These are phyloP conservation scores for Caerostris extrusa DNA, from an alignment of 1,140 invertebrate species.

Conservation along the genomic window DNA sequence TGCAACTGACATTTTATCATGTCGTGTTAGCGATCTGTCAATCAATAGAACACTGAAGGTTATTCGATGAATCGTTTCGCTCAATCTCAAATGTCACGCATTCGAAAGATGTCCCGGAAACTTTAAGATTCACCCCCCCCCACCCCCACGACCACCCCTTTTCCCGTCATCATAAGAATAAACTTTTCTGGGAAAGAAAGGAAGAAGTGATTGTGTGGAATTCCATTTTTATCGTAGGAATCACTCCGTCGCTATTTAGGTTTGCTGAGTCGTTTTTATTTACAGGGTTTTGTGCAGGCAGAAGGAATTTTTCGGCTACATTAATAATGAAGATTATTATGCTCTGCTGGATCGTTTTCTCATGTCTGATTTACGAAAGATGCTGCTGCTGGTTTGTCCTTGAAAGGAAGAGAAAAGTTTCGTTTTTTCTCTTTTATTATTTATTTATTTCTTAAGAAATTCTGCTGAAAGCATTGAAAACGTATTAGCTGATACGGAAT, in stretches of 20 bases:
- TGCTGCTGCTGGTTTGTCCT: not conserved
- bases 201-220: not conserved
- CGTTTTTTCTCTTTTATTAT: not conserved
- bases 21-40: slow-evolving; percentile 56
- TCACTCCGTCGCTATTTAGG: not conserved
- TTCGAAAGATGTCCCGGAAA: slow-evolving; percentile 46
- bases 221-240: slow-evolving; percentile 1
- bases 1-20: slow-evolving; percentile 51
- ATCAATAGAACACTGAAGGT: slow-evolving; percentile 57
- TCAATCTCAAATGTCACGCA: slow-evolving; percentile 65
- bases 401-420: not conserved
- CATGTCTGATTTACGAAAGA: not conserved
- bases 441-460: not conserved
- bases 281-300: not conserved
- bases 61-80: slow-evolving; percentile 38
- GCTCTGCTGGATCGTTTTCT: not conserved
- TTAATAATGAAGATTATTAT: slow-evolving; percentile 40
- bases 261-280: not conserved
- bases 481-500: not conserved
- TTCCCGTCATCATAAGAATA: not conserved
- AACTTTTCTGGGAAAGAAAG: not conserved
- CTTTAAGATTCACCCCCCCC: not conserved
- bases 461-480: not conserved
- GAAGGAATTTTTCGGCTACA: not conserved
- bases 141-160: not conserved